Percentiles rank a stretch among this genome's conserved stretches.
phyloP scores from a whole-genome alignment of 2,113 vertebrate genomes.

The Sinocyclocheilus maitianheensis region DNA sequence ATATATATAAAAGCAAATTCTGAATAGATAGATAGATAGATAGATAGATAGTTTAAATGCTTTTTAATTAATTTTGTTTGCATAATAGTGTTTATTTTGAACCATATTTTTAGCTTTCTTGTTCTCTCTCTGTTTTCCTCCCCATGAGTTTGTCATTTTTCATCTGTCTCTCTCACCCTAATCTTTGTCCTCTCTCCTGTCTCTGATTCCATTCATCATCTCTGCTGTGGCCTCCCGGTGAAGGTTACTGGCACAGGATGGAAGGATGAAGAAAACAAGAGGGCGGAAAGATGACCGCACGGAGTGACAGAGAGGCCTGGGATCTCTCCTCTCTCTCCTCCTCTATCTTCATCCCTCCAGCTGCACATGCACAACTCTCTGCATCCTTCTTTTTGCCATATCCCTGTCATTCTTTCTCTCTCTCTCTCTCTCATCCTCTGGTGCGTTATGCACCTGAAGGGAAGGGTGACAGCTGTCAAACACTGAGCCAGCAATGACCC shows the following conservation, averaged over 20 bases:
- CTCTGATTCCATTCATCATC: constrained; percentile 78
- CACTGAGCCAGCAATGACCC: constrained; percentile 39
- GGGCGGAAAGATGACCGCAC: constrained; percentile 66
- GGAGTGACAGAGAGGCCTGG: constrained; percentile 59
- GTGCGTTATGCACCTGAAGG: constrained; percentile 34
- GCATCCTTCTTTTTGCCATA: constrained; percentile 30
- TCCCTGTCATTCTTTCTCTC: constrained; percentile 32
- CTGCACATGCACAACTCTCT: constrained; percentile 39
- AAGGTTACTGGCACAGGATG: constrained; percentile 70
- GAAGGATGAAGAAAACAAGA: constrained; percentile 63
- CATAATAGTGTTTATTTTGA: neutral
- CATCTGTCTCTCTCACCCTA: constrained; percentile 72
- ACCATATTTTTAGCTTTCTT: neutral
- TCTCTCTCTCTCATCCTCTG: neutral
- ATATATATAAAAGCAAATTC: too few relatives aligned
- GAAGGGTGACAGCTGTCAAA: constrained; percentile 66
- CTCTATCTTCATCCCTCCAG: constrained; percentile 39
- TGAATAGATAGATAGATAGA: too few relatives aligned
- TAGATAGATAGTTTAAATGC: too few relatives aligned
- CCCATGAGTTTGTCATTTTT: constrained; percentile 75
- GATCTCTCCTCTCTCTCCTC: constrained; percentile 48
- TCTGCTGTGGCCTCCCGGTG: constrained; percentile 69
- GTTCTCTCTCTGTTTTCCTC: constrained; percentile 29
- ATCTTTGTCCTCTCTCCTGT: constrained; percentile 75
- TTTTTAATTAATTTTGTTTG: neutral